Evolutionary conservation across 2,113 vertebrate species (phyloP), one percentile per base, ranked within the genome.

Genomic region (Leiothrix lutea): DNA sequence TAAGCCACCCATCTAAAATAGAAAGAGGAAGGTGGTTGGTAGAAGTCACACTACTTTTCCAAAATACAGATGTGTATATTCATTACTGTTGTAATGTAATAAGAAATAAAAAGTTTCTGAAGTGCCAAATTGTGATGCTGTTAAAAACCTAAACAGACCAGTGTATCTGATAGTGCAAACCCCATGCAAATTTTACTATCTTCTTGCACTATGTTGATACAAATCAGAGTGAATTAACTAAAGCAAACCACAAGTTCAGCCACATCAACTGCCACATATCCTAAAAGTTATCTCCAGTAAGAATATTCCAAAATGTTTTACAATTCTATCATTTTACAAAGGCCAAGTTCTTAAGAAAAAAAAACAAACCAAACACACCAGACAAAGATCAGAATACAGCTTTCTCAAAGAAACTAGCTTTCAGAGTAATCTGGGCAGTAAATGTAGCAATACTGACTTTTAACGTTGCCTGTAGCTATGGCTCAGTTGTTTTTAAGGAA

Each of bases 1-100:
- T 99, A 99, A 24, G 98, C 98, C 90, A 99, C 98, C 99, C 99
- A 99, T 28, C 99, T 99, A 92, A 71, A 77, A 94, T 57, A 90
- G 73, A 88, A 14, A 48, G 11, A 56, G 4, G 51, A 92, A 11
- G 17, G 56, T 7, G 7, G 56, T 35, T 28, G 31, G n/a, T 35
- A 77, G 18, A 78, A 33, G n/a, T 56, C 66, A 69, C 36, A 58
- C 16, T 57, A n/a, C 31, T 71, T 57, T 79, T 40, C 44, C 74
- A 83, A 73, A 82, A 78, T 5, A 65, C 10, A 78, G 11, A 31
- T 36, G 7, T 40, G 7, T 28, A 54, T 36, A 70, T 80, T 88
- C 42, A 62, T 64, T 91, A 51, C 28, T 33, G 9, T 38, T 17
- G 51, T 47, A 38, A 53, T 20, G 8, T 11, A 65, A 64, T 15